Percentiles rank a stretch among this genome's conserved stretches.
Evolutionary conservation across 2,113 vertebrate genomes (phyloP).

Genomic region (Rhadina sibilatrix): DNA sequence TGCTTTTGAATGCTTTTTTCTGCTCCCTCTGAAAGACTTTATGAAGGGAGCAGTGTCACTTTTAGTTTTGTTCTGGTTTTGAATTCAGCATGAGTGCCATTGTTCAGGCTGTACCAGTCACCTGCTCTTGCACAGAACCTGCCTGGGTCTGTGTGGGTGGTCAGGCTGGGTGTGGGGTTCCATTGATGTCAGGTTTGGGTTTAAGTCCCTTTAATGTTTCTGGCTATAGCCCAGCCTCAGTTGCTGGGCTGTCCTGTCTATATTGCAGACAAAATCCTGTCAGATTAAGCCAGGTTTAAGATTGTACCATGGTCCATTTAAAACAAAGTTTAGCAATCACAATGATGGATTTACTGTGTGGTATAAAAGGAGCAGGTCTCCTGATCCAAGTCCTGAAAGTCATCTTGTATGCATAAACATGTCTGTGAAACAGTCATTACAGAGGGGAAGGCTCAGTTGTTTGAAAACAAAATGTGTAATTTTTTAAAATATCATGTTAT

Average conservation of each 20-base stretch:
- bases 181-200: neutral
- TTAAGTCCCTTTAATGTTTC: neutral
- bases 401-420: neutral
- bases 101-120: neutral
- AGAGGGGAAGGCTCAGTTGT: neutral
- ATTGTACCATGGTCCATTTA: rapidly evolving
- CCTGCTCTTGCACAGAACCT: neutral
- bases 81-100: rapidly evolving
- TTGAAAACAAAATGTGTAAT: neutral
- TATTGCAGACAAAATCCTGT: neutral
- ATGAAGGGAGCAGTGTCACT: neutral
- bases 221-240: neutral
- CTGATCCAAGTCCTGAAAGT: neutral
- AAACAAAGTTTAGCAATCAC: neutral
- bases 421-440: neutral
- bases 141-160: neutral
- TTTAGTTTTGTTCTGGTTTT: neutral
- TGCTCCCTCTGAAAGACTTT: neutral
- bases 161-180: neutral
- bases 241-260: neutral
- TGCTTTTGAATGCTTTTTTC: neutral
- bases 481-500: neutral
- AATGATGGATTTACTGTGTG: neutral
- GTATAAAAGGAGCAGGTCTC: neutral
- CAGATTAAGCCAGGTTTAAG: neutral